phyloP scores from a whole-genome alignment of 2,888 invertebrate species.

The Arge pagana region DNA sequence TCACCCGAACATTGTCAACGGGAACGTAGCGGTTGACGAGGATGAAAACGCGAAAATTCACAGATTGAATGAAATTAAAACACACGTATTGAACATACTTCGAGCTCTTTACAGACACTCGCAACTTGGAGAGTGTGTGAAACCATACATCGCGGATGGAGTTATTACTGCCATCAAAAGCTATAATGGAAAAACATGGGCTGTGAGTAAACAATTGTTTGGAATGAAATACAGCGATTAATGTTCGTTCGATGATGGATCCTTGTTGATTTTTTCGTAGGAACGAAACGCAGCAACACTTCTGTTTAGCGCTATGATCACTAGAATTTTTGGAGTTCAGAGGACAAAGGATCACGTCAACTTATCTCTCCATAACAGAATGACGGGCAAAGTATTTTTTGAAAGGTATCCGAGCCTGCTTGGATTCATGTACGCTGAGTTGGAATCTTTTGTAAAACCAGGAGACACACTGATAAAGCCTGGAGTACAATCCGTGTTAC shows the following conservation, averaged over 20 bases:
- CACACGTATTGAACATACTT: conserved; percentile 87
- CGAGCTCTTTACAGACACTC: conserved; percentile 80
- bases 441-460: conserved; percentile 47
- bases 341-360: conserved; percentile 65
- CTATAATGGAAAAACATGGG: conserved; percentile 77
- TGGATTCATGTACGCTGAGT: conserved; percentile 62
- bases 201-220: conserved; percentile 62
- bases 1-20: not conserved
- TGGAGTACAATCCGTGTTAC: conserved; percentile 75
- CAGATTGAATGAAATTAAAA: conserved; percentile 61
- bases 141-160: conserved; percentile 71
- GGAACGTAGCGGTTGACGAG: not conserved
- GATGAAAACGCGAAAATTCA: not conserved
- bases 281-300: conserved; percentile 86
- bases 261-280: conserved; percentile 52
- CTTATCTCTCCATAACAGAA: conserved; percentile 67
- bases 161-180: conserved; percentile 75
- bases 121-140: conserved; percentile 73
- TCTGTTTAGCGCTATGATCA: conserved; percentile 80
- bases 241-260: not conserved
- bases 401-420: conserved; percentile 69
- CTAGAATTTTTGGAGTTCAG: conserved; percentile 85
- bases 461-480: conserved; percentile 62
- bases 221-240: not conserved
- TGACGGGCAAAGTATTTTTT: conserved; percentile 83